These are phyloP conservation scores for Hedya salicella DNA, from an alignment of 2,888 invertebrate genomes.

Conservation along the genomic window DNA sequence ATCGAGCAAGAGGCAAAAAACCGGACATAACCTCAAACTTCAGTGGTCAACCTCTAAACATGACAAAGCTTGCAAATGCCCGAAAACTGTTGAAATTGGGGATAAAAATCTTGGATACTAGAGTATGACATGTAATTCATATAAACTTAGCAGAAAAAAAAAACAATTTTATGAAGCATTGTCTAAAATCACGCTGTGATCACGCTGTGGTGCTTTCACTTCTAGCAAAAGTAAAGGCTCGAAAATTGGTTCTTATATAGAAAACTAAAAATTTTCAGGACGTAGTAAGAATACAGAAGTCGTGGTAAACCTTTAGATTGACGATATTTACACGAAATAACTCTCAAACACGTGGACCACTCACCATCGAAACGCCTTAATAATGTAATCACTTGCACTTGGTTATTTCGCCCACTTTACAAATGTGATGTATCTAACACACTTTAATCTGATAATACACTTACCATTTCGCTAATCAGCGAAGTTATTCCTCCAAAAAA, in stretches of 20 bases:
- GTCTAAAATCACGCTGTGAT: not conserved
- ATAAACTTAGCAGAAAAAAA: not conserved
- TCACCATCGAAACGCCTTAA: conserved; percentile 40
- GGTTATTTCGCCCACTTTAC: conserved; percentile 52
- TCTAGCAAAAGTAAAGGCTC: not conserved
- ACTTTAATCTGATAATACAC: conserved; percentile 58
- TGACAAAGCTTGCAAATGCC: not conserved
- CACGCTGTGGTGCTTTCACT: conserved; percentile 19
- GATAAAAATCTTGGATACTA: not conserved
- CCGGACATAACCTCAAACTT: conserved; percentile 53
- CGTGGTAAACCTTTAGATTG: conserved; percentile 40
- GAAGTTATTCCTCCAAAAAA: conserved; percentile 79
- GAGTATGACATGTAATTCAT: not conserved
- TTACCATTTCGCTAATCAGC: conserved; percentile 82
- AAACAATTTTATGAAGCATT: not conserved
- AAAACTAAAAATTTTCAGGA: conserved; percentile 50
- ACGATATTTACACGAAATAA: conserved; percentile 48
- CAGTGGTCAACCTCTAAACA: conserved; percentile 14
- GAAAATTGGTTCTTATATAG: conserved; percentile 31
- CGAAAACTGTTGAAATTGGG: not conserved
- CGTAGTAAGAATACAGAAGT: conserved; percentile 48
- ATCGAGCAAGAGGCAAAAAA: not conserved
- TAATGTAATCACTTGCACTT: conserved; percentile 58
- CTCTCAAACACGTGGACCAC: conserved; percentile 56
- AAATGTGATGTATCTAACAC: conserved; percentile 43